Percentiles rank a stretch among this genome's conserved stretches.
Evolutionary conservation across 2,797 vertebrate species (phyloP).

Genomic region (Pangasius macronema): DNA sequence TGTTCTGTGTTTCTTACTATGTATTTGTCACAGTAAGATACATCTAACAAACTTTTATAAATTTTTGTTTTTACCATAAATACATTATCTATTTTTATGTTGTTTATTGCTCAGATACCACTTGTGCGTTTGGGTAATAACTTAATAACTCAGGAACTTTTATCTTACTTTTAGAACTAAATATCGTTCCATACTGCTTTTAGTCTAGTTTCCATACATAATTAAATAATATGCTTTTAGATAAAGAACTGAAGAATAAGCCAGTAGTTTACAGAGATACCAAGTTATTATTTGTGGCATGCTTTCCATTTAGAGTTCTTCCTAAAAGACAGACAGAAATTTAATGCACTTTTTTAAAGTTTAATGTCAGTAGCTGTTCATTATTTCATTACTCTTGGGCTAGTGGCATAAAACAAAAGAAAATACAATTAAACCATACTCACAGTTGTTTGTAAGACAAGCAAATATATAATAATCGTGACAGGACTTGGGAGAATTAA

Average conservation of each 20-base stretch:
- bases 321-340: background rate
- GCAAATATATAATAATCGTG: conserved; percentile 5
- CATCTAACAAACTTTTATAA: background rate
- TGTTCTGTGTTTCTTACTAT: background rate
- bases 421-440: background rate
- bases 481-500: background rate
- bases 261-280: background rate
- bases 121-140: background rate
- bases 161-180: background rate
- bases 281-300: background rate
- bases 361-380: background rate
- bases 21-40: background rate
- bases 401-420: background rate
- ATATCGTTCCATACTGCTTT: background rate
- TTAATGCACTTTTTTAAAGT: background rate
- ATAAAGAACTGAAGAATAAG: background rate
- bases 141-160: no score
- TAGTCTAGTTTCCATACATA: background rate
- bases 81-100: background rate
- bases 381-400: background rate
- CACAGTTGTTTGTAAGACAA: background rate
- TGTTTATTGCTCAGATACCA: background rate
- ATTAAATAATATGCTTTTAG: background rate
- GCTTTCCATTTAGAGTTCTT: background rate
- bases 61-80: background rate